These are phyloP conservation scores for Ennomos quercinarius DNA, from an alignment of 2,888 invertebrate species.

Conservation along the genomic window DNA sequence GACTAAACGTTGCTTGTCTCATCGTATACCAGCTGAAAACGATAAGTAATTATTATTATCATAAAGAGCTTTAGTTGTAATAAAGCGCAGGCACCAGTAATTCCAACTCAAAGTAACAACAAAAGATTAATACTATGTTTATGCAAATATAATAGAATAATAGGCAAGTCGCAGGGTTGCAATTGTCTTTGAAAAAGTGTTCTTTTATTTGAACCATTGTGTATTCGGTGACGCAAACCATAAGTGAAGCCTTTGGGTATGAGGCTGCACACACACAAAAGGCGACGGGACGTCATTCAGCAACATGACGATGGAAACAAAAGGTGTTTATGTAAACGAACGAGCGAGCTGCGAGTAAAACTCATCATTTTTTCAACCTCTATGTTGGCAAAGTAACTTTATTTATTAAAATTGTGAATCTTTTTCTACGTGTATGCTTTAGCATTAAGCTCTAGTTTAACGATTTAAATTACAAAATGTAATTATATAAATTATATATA, in stretches of 20 bases:
- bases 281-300: conserved; percentile 1
- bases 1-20: no score
- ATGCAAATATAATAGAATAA: not conserved
- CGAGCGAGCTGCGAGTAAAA: conserved; percentile 28
- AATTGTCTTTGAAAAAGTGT: conserved; percentile 8
- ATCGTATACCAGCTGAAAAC: no score
- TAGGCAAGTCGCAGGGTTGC: conserved; percentile 2
- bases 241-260: conserved; percentile 15
- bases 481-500: no score
- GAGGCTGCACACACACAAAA: conserved; percentile 11
- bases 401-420: conserved; percentile 5
- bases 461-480: no score
- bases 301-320: conserved; percentile 22
- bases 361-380: conserved; percentile 31
- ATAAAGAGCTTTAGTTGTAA: no score
- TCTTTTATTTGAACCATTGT: conserved; percentile 12
- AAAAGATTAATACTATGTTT: no score
- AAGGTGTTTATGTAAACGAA: conserved; percentile 30
- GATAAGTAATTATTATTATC: no score
- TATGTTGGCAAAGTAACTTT: conserved; percentile 15
- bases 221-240: conserved; percentile 16
- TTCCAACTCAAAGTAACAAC: no score
- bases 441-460: no score
- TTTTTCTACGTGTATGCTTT: not conserved
- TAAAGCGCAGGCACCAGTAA: no score